Percentiles rank a stretch among this genome's conserved stretches.
phyloP scores from a whole-genome alignment of 2,797 vertebrate species.

The Tokudaia tokunoshimensis region DNA sequence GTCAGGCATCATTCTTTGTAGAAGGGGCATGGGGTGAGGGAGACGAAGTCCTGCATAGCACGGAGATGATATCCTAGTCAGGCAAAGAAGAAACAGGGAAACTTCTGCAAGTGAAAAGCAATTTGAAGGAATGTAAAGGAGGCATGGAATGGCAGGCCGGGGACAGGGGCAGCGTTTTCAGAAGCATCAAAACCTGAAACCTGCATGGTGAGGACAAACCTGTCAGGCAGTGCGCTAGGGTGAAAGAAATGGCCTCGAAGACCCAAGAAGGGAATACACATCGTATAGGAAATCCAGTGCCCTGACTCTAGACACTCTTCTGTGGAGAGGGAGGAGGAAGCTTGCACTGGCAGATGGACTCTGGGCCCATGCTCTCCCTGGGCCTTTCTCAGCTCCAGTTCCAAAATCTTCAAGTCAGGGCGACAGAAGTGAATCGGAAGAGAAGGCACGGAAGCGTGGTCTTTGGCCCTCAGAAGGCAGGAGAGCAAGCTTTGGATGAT shows the following conservation, averaged over 20 bases:
- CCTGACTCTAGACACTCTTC: not conserved
- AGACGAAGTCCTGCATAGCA: not conserved
- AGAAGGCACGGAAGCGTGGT: not conserved
- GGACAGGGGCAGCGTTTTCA: not conserved
- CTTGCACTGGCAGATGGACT: not conserved
- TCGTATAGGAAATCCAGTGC: not conserved
- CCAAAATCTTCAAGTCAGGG: not conserved
- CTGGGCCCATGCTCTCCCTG: not conserved
- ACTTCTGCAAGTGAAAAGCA: not conserved
- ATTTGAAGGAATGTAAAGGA: not conserved
- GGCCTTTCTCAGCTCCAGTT: not conserved
- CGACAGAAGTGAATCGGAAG: not conserved
- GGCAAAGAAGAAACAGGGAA: not conserved
- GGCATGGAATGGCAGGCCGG: not conserved
- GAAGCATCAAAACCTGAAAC: not conserved
- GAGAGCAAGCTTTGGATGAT: not conserved
- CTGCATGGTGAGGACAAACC: not conserved
- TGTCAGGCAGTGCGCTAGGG: not conserved
- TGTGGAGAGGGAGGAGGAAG: not conserved
- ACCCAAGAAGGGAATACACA: not conserved
- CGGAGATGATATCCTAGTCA: not conserved
- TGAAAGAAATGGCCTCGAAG: not conserved
- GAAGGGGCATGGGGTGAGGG: not conserved
- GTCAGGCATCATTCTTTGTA: accelerated
- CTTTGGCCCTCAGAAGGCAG: not conserved